Conservation (phyloP, 2,888 invertebrate species). For the Tigriopus californicus region DNA sequence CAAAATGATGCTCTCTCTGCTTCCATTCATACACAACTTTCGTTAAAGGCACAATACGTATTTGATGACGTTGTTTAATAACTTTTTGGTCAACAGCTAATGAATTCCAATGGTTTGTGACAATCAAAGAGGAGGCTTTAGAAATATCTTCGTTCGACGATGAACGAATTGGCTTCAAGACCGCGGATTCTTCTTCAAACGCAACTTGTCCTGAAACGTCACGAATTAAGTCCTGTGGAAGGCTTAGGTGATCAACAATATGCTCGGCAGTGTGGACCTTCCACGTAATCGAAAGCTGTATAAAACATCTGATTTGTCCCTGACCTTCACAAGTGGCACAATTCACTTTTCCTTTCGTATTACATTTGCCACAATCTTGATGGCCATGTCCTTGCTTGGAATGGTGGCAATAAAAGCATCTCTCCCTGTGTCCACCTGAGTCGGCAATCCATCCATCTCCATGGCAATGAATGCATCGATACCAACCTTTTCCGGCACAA, state of each 20-base stretch:
- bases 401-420: constrained; percentile 27
- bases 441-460: constrained; percentile 26
- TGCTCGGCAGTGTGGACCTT: constrained; percentile 33
- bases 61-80: constrained; percentile 23
- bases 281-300: constrained; percentile 31
- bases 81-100: constrained; percentile 29
- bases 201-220: constrained; percentile 32
- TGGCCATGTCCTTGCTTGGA: constrained; percentile 27
- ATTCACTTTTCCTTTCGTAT: constrained; percentile 28
- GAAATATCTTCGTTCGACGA: constrained; percentile 33
- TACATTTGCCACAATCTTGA: constrained; percentile 29
- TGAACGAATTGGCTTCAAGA: constrained; percentile 30
- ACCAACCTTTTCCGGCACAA: constrained; percentile 29
- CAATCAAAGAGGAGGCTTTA: constrained; percentile 31
- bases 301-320: constrained; percentile 31
- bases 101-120: constrained; percentile 28
- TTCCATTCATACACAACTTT: constrained; percentile 28
- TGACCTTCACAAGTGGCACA: constrained; percentile 30
- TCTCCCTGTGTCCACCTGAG: not conserved
- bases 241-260: constrained; percentile 28
- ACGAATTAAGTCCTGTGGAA: constrained; percentile 30
- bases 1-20: constrained; percentile 25
- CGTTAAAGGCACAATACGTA: constrained; percentile 29
- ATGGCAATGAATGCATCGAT: constrained; percentile 30
- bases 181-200: constrained; percentile 31